A percentile compares a stretch with the other conserved stretches of the same genome.
Conservation (phyloP, 2,797 vertebrate species). For the Diglossa cyanea region DNA sequence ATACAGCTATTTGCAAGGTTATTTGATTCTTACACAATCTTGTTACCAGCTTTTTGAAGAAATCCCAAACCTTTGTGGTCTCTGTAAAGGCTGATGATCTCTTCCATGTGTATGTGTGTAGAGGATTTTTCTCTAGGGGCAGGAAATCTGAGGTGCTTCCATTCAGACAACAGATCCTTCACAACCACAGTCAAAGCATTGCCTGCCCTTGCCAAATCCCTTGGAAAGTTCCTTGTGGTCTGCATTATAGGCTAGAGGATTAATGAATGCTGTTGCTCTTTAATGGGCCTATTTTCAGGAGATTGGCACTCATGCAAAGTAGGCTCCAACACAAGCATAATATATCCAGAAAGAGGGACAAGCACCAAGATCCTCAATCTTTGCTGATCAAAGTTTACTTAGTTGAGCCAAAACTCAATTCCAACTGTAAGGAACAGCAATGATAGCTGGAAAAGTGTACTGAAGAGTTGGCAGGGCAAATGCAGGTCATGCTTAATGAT, state of each 20-base stretch:
- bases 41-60: constrained; percentile 29
- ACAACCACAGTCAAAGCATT: neutral
- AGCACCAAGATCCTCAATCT: neutral
- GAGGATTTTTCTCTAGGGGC: neutral
- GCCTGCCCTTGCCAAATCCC: neutral
- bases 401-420: neutral
- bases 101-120: neutral
- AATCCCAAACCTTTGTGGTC: constrained; percentile 17
- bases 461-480: neutral
- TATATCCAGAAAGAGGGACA: neutral
- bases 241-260: neutral
- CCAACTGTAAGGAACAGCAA: neutral
- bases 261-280: neutral
- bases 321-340: neutral
- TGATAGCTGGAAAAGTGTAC: neutral
- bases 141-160: neutral
- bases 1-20: constrained; percentile 22
- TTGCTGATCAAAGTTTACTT: neutral
- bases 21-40: constrained; percentile 27
- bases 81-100: neutral
- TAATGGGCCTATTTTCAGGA: neutral
- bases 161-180: constrained; percentile 25
- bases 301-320: neutral
- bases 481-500: neutral
- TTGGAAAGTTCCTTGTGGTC: constrained; percentile 8